Evolutionary conservation across 2,113 vertebrate genomes (phyloP), one percentile per base, ranked within the genome.

Genomic region (Chascanopsetta lugubris): DNA sequence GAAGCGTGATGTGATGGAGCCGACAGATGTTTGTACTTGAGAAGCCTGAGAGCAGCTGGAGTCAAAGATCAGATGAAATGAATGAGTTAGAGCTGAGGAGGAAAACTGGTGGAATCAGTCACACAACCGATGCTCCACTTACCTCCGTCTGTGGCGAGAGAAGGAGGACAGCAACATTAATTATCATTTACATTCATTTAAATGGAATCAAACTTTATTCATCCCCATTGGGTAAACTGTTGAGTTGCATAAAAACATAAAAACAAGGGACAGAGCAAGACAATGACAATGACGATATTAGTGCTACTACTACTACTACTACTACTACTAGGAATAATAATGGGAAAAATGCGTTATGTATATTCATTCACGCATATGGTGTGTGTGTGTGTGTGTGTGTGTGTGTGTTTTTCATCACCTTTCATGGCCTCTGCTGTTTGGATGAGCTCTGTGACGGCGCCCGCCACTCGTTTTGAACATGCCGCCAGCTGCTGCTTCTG

Each of bases 341-440:
- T 43, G 34, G 38, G 15, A 50, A 68, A 58, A n/a, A 11, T 38
- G 36, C 62, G 49, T 26, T 30, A 25, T 22, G 27, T 25, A n/a
- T n/a, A n/a, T n/a, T n/a, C n/a, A n/a, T n/a, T n/a, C n/a, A n/a
- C n/a, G n/a, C n/a, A n/a, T n/a, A n/a, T 45, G 20, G 8, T 29
- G 17, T 24, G 27, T 50, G 43, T 25, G 43, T 21, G 17, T 48
- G 18, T 17, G 12, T 60, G 54, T 38, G 47, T 43, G 43, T 43
- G 7, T 66, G 20, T 54, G 22, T 34, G 2, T 34, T 36, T 29
- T 18, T 2, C 4, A 1, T 53, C 81, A 97, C 97, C 97, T 94
- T 99, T 99, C 97, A 99, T 99, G 71, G 96, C 96, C 83, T 99
- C 97, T 0, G 97, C 95, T 0, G 95, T 92, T 8, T 99, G 97